Evolutionary conservation across 1,140 invertebrate genomes (phyloP), one percentile per base, ranked within the genome.

Genomic region (Nasonia longicornis): DNA sequence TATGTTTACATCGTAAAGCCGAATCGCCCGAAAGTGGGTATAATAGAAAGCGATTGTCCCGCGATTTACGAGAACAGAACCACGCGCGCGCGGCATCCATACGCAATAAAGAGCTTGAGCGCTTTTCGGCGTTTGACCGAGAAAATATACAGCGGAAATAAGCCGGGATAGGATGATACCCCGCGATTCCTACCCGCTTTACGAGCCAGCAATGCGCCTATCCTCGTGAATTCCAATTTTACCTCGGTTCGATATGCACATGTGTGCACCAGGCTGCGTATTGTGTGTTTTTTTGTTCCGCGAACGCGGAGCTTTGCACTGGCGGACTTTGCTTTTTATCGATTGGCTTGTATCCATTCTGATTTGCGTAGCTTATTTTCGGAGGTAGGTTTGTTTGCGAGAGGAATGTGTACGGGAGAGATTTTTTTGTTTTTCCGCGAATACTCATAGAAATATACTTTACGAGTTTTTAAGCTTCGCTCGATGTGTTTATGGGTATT

Each of bases 201-300:
- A 72, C 70, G 77, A 73, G 45, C 77, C 1, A 6, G 12, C 22
- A 52, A 79, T 42, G 29, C 48, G 11, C 26, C 71, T 3, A 48
- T 22, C 29, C 77, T 79, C 77, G 77, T 38, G 69, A 72, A 79
- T 79, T 79, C 31, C 77, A 70, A 58, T 79, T 72, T 79, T 79
- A 79, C 52, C 35, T 52, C 52, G 3, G 35, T 71, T 58, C 42
- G 45, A 71, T 48, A 48, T 71, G 8, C 6, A 20, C 45, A 38
- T 42, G 6, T 66, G 16, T 31, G 22, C 20, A 48, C 45, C 26
- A 26, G 26, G 45, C 45, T 16, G 10, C 26, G 26, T 58, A 35
- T 35, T 6, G 31, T 58, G 52, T 72, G 26, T 42, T 64, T 8
- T n/a, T 12, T 31, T 76, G 29, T n/a, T 64, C 6, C 11, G 52